Base-by-base conservation (phyloP, 2,888 invertebrate species). In the Lobophora halterata region DNA sequence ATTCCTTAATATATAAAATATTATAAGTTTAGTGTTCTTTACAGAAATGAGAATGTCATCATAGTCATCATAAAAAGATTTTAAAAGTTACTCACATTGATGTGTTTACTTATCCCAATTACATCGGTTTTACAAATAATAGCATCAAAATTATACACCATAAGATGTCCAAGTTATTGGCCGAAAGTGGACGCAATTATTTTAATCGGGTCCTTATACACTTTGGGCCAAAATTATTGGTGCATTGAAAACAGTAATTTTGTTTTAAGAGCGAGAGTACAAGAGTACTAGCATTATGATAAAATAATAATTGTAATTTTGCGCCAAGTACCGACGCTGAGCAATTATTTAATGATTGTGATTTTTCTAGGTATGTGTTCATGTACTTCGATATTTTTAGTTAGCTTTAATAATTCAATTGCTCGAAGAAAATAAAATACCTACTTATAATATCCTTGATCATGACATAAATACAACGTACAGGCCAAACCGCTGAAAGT, bases 161-260 rank as follows among this genome's bases (percentile, higher is more conserved):
- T 75, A 79, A 77, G 77, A 71, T 77, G 80, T 74, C 76, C 81
- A 80, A 81, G 82, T 43, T 77, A 81, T 68, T 55, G 61, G 31
- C 46, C 65, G 49, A 77, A 78, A 83, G 74, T 81, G 80, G 75
- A 61, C 60, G 65, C 79, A 80, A 85, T 78, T 61, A 73, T 63
- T 71, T 71, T 72, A 77, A 79, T 75, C 50, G 62, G 60, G 71
- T 74, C 72, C 71, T 74, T 71, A 65, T 71, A 65, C 67, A 66
- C 65, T 63, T 64, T 53, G 64, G 61, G 52, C 59, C 59, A 65
- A 79, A 77, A 79, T 77, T 76, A 74, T 72, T 69, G 71, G 60
- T 55, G 56, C 61, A 61, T 69, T 71, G 71, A 81, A 79, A 71
- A 77, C 72, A 61, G 69, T 81, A 75, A 79, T 83, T 79, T 62